phyloP scores from a whole-genome alignment of 2,113 vertebrate species.

The Dipodomys ordii region DNA sequence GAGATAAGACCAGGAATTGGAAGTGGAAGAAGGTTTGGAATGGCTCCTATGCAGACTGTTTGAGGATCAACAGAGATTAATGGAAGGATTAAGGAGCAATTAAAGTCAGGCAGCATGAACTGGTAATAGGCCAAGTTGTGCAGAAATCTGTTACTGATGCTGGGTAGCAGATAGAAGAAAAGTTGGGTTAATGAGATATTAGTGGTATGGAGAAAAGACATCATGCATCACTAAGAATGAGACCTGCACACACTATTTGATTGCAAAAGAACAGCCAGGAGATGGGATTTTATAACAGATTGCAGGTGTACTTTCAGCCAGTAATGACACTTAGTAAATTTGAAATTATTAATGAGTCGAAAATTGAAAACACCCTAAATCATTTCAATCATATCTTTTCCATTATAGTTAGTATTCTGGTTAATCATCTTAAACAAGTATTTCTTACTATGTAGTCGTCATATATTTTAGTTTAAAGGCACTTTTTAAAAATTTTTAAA shows the following conservation, averaged over 20 bases:
- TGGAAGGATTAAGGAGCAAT: conserved; percentile 79
- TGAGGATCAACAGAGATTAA: conserved; percentile 75
- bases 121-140: conserved; percentile 70
- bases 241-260: background rate
- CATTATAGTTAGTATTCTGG: background rate
- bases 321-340: conserved; percentile 26
- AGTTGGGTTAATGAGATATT: background rate
- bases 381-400: conserved; percentile 6
- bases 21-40: conserved; percentile 31
- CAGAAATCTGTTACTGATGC: conserved; percentile 70
- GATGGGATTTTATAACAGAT: conserved; percentile 50
- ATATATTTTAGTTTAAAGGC: conserved; percentile 8
- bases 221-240: background rate
- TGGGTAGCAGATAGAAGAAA: conserved; percentile 11
- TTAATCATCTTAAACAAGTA: background rate
- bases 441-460: conserved; percentile 2
- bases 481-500: background rate
- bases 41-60: conserved; percentile 55
- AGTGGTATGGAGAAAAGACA: background rate
- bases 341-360: conserved; percentile 20
- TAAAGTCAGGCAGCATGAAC: conserved; percentile 68
- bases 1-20: background rate
- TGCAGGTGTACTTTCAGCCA: conserved; percentile 38
- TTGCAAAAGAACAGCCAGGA: background rate
- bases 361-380: conserved; percentile 48